Percentiles rank a stretch among this genome's conserved stretches.
phyloP scores from a whole-genome alignment of 2,888 invertebrate genomes.

The Alloscopus bannaensis region DNA sequence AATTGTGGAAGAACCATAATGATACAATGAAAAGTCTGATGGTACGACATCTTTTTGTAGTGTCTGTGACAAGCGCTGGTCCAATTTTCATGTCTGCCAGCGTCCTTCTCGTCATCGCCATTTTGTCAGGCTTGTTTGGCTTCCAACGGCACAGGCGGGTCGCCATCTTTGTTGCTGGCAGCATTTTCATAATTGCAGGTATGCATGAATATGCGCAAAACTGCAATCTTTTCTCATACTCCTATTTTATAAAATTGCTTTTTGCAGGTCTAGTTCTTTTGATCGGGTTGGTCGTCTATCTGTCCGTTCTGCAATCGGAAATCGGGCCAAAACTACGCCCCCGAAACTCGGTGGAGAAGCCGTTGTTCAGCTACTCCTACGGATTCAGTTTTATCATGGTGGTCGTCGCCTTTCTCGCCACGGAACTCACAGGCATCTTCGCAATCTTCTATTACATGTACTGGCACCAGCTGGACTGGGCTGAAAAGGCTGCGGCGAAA shows the following conservation, averaged over 20 bases:
- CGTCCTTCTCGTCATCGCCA: constrained; percentile 84
- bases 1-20: background rate
- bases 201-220: too few species aligned
- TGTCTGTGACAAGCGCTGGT: constrained; percentile 90
- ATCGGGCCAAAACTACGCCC: constrained; percentile 90
- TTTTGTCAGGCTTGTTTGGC: constrained; percentile 87
- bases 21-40: background rate
- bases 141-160: constrained; percentile 85
- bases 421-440: constrained; percentile 89
- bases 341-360: constrained; percentile 85
- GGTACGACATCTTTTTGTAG: constrained; percentile 77
- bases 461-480: constrained; percentile 78
- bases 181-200: constrained; percentile 93
- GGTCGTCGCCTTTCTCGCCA: constrained; percentile 88
- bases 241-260: constrained; percentile 10
- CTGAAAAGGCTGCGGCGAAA: constrained; percentile 62
- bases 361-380: constrained; percentile 89
- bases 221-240: background rate
- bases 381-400: constrained; percentile 91
- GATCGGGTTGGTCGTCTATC: constrained; percentile 93
- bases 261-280: constrained; percentile 90
- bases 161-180: constrained; percentile 90
- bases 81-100: constrained; percentile 88
- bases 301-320: constrained; percentile 94
- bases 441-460: constrained; percentile 92